phyloP scores from a whole-genome alignment of 2,797 vertebrate genomes.

The Dendrocincla fuliginosa region DNA sequence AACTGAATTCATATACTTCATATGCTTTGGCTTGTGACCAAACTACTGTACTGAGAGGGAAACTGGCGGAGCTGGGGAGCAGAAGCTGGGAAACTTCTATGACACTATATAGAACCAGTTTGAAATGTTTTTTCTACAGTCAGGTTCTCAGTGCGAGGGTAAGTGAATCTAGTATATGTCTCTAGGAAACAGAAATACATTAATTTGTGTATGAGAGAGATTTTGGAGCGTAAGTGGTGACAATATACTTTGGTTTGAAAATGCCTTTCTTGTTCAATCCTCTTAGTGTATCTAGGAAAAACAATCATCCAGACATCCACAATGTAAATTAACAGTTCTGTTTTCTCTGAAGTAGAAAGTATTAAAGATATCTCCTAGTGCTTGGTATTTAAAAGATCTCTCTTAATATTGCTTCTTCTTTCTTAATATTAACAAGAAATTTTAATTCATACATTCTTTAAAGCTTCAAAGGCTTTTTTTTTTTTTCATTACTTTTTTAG shows the following conservation, averaged over 20 bases:
- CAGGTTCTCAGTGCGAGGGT: background rate
- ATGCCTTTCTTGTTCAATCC: background rate
- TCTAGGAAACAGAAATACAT: background rate
- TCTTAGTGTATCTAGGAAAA: background rate
- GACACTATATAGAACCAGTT: background rate
- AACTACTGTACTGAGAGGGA: background rate
- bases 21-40: background rate
- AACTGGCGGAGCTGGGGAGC: background rate
- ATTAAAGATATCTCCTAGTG: background rate
- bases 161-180: background rate
- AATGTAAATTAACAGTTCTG: background rate
- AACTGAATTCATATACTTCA: background rate
- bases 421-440: background rate
- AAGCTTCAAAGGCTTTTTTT: background rate
- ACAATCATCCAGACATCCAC: background rate
- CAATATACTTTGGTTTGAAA: background rate
- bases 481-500: background rate
- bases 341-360: background rate
- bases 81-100: background rate
- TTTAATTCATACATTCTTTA: background rate
- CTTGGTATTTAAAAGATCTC: background rate
- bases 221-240: background rate
- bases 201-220: background rate
- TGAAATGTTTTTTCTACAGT: background rate
- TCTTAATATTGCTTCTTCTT: background rate